Conservation (phyloP, 2,888 invertebrate genomes). For the Orgyia antiqua region DNA sequence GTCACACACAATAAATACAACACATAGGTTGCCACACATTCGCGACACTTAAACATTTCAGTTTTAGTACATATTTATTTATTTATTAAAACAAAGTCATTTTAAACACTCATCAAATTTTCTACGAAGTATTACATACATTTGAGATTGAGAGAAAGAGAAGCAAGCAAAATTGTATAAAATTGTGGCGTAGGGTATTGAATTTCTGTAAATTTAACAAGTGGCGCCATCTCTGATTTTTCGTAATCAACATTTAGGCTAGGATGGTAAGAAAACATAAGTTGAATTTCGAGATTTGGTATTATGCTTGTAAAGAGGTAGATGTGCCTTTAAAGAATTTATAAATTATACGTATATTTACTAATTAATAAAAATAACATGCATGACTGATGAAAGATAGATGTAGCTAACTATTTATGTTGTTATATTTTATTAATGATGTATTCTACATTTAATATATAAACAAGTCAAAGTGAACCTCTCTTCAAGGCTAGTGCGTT, state of each 20-base stretch:
- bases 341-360: too few species aligned
- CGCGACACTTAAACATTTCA: slow-evolving; percentile 41
- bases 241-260: too few species aligned
- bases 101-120: slow-evolving; percentile 19
- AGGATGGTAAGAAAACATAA: too few species aligned
- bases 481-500: slow-evolving; percentile 44
- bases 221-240: slow-evolving; percentile 54
- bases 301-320: slow-evolving; percentile 44
- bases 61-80: slow-evolving; percentile 16
- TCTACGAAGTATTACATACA: slow-evolving; percentile 18
- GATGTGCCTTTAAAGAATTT: too few species aligned
- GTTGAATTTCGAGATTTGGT: slow-evolving; percentile 37
- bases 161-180: slow-evolving; percentile 36
- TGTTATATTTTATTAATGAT: too few species aligned
- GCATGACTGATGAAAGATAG: too few species aligned
- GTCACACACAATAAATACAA: slow-evolving; percentile 55
- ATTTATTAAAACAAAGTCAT: slow-evolving; percentile 18
- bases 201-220: slow-evolving; percentile 47
- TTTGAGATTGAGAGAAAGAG: slow-evolving; percentile 52
- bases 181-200: slow-evolving; percentile 42
- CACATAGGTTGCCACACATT: slow-evolving; percentile 31
- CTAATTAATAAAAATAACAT: too few species aligned
- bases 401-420: too few species aligned
- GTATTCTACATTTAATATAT: too few species aligned
- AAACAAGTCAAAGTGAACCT: slow-evolving; percentile 25